Evolutionary conservation across 2,888 invertebrate species (phyloP).

Genomic region (Phengaris alcon): DNA sequence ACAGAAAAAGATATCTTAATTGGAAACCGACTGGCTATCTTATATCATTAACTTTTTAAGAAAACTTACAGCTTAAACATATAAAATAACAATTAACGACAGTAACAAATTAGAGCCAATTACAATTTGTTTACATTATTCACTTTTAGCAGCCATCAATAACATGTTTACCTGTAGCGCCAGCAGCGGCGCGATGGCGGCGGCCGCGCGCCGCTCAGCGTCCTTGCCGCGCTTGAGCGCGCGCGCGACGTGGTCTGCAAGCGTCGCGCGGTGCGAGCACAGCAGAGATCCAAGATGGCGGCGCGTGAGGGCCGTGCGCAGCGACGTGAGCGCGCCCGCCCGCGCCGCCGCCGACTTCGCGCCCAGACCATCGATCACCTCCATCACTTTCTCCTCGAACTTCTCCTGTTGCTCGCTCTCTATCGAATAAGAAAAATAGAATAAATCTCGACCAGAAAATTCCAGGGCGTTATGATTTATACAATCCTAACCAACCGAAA

Average conservation of each 20-base stretch:
- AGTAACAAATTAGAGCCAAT: too few relatives aligned
- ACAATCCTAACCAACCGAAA: too few relatives aligned
- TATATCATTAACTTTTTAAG: too few relatives aligned
- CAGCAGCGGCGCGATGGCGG: constrained; percentile 87
- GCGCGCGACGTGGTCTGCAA: constrained; percentile 89
- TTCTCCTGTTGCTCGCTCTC: constrained; percentile 80
- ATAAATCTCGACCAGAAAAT: too few relatives aligned
- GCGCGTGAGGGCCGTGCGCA: constrained; percentile 87
- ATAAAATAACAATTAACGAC: background rate
- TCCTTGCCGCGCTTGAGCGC: constrained; percentile 91
- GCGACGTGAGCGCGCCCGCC: constrained; percentile 83
- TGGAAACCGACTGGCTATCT: too few relatives aligned
- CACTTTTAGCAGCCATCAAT: too few relatives aligned
- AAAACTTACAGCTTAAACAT: background rate
- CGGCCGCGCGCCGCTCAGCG: constrained; percentile 90
- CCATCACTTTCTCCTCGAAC: constrained; percentile 92
- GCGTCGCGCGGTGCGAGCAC: constrained; percentile 85
- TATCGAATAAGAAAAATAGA: constrained; percentile 37
- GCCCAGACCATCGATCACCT: constrained; percentile 91
- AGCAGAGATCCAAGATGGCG: constrained; percentile 89
- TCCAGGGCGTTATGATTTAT: too few relatives aligned
- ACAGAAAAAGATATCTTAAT: too few relatives aligned
- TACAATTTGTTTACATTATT: too few relatives aligned
- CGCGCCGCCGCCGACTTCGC: constrained; percentile 93
- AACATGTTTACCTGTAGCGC: constrained; percentile 84